These are phyloP conservation scores for Euphonia xanthogaster DNA, from an alignment of 2,797 vertebrate species.

Conservation along the genomic window DNA sequence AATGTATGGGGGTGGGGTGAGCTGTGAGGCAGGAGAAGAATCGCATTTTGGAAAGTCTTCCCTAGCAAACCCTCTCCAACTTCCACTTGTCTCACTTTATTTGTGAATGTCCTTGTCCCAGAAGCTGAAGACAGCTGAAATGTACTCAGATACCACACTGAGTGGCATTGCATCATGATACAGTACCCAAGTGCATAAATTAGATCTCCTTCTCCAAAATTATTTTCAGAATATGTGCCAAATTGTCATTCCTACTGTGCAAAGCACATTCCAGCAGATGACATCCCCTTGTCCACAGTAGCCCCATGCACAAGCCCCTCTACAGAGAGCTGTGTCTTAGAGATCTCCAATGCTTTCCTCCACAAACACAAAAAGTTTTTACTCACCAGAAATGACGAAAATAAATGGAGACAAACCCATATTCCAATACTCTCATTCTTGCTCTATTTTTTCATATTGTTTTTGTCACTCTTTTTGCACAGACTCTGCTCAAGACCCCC, in stretches of 20 bases:
- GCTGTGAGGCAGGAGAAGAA: background rate
- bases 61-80: background rate
- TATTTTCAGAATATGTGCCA: background rate
- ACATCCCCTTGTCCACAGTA: background rate
- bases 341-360: background rate
- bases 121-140: background rate
- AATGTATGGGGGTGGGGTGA: constrained; percentile 22
- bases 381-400: background rate
- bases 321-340: background rate
- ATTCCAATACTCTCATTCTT: background rate
- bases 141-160: background rate
- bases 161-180: background rate
- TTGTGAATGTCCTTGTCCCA: background rate
- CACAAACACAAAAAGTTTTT: background rate
- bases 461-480: background rate
- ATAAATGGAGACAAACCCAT: background rate
- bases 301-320: background rate
- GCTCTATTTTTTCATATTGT: background rate
- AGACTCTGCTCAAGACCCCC: background rate
- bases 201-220: background rate
- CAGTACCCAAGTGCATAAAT: background rate
- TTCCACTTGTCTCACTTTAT: constrained; percentile 39
- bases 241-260: background rate
- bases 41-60: constrained; percentile 49
- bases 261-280: background rate